These are phyloP conservation scores for Junonia oenone DNA, from an alignment of 2,888 invertebrate species.

Conservation along the genomic window DNA sequence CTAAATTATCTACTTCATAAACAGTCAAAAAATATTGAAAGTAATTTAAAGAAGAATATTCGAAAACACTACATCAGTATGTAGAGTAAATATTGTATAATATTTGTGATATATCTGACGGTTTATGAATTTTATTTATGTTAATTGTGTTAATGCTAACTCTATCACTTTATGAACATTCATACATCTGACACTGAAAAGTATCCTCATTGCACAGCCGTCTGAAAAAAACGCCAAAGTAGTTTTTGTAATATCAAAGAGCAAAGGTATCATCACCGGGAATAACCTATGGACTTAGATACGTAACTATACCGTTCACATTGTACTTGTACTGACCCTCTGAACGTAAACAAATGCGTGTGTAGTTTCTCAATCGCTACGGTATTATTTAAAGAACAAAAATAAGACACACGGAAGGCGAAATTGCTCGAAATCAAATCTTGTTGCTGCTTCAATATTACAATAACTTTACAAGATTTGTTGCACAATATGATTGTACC, in stretches of 20 bases:
- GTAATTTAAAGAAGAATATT: constrained; percentile 1
- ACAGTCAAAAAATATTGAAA: constrained; percentile 45
- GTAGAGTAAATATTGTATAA: constrained; percentile 8
- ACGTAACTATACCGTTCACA: not conserved
- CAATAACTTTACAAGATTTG: constrained; percentile 79
- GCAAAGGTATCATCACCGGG: constrained; percentile 40
- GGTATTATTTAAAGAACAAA: constrained; percentile 59
- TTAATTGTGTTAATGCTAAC: constrained; percentile 74
- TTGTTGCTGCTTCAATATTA: constrained; percentile 77
- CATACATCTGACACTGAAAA: constrained; percentile 72
- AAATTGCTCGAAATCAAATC: constrained; percentile 67
- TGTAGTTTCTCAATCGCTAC: constrained; percentile 69
- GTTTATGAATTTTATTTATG: constrained; percentile 58
- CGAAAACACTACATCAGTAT: constrained; percentile 1
- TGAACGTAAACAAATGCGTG: constrained; percentile 52
- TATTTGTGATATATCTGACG: constrained; percentile 42
- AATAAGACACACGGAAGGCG: constrained; percentile 74
- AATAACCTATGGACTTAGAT: constrained; percentile 8
- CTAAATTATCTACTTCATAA: constrained; percentile 61
- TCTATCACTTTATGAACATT: constrained; percentile 73
- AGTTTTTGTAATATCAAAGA: constrained; percentile 79
- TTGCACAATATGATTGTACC: constrained; percentile 78
- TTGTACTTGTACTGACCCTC: constrained; percentile 16
- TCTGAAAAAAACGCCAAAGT: constrained; percentile 69
- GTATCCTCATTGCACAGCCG: constrained; percentile 74